phyloP scores from a whole-genome alignment of 2,113 vertebrate genomes.

The Leptocoma aspasia region DNA sequence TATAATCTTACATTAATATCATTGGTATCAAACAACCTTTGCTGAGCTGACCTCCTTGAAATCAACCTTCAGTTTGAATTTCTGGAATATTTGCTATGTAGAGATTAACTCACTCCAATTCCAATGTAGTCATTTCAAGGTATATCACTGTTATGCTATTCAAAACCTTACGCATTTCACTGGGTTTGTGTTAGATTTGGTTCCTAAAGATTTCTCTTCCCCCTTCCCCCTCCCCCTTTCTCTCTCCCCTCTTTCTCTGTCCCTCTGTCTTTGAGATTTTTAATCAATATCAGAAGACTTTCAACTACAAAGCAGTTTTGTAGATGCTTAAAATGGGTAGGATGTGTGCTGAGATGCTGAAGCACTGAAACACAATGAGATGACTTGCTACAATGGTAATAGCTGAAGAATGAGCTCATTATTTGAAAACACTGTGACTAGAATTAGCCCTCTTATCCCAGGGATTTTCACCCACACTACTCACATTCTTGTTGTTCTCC shows the following conservation, averaged over 20 bases:
- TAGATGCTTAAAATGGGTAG: neutral
- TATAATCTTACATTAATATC: neutral
- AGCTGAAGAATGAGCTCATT: neutral
- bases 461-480: neutral
- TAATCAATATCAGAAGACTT: neutral
- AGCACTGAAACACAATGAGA: neutral
- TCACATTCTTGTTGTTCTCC: neutral
- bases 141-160: neutral
- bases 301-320: neutral
- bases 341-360: neutral
- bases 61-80: neutral
- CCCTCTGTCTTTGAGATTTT: neutral
- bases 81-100: neutral
- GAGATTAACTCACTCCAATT: neutral
- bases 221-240: rapidly evolving
- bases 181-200: neutral
- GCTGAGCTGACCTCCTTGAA: neutral
- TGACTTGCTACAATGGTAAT: neutral
- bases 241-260: neutral
- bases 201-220: neutral
- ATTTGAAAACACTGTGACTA: neutral
- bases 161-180: neutral
- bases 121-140: neutral
- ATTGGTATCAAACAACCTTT: neutral
- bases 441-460: neutral